These are phyloP conservation scores for Kuschelorhynchus macadamiae DNA, from an alignment of 2,888 invertebrate species.

Conservation along the genomic window DNA sequence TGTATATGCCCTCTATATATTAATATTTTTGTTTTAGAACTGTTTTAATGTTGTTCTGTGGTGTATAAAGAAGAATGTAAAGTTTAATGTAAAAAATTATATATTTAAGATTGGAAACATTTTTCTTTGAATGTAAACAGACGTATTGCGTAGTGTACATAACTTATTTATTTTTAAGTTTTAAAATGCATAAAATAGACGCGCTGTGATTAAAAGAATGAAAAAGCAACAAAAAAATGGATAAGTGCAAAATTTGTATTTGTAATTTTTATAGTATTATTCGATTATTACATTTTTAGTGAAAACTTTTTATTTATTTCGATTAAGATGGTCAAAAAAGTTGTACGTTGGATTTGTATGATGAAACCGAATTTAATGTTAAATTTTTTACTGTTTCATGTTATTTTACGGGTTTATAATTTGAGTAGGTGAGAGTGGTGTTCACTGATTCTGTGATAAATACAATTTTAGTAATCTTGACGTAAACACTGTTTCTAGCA, in stretches of 20 bases:
- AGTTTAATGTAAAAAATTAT: not conserved
- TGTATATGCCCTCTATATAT: too few relatives aligned
- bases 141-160: conserved; percentile 23
- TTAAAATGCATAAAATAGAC: conserved; percentile 47
- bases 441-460: conserved; percentile 71
- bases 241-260: conserved; percentile 52
- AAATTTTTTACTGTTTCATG: conserved; percentile 58
- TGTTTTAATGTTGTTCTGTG: too few relatives aligned
- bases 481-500: conserved; percentile 70
- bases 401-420: conserved; percentile 64
- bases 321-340: conserved; percentile 1
- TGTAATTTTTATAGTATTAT: conserved; percentile 45
- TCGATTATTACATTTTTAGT: conserved; percentile 34
- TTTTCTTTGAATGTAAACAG: conserved; percentile 1
- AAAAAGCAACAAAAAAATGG: conserved; percentile 51
- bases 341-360: conserved; percentile 25
- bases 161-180: conserved; percentile 43
- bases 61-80: conserved; percentile 5
- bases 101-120: not conserved
- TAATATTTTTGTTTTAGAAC: too few relatives aligned
- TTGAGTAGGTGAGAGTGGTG: conserved; percentile 64
- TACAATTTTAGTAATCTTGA: conserved; percentile 69
- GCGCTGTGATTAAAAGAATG: conserved; percentile 59
- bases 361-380: conserved; percentile 59
- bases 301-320: conserved; percentile 18